Evolutionary conservation across 2,888 invertebrate genomes (phyloP).

Genomic region (Drosophila borealis): DNA sequence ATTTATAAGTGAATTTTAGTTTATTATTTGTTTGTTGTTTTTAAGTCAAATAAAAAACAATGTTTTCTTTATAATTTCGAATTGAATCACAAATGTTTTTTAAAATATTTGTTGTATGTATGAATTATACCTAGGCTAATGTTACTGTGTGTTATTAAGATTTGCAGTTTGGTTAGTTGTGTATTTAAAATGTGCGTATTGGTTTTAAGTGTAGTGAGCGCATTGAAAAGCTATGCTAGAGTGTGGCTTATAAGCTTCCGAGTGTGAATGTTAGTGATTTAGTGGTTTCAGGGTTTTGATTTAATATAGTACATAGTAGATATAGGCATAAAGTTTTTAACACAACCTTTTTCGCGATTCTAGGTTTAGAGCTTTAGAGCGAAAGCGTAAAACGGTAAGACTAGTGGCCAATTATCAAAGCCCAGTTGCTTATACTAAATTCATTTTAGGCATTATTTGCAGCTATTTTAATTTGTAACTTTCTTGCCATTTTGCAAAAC

Average conservation of each 20-base stretch:
- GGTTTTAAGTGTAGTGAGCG: constrained; percentile 28
- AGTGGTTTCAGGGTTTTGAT: constrained; percentile 28
- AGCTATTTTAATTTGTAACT: constrained; percentile 5
- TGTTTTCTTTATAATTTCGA: constrained; percentile 65
- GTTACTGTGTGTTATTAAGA: constrained; percentile 36
- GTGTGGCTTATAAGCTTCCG: constrained; percentile 41
- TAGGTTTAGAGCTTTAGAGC: constrained; percentile 47
- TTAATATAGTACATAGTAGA: constrained; percentile 43
- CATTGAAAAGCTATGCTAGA: constrained; percentile 50
- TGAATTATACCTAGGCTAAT: constrained; percentile 64
- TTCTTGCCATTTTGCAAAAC: constrained; percentile 34
- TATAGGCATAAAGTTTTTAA: constrained; percentile 72
- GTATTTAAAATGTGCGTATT: constrained; percentile 55
- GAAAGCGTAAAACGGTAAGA: constrained; percentile 53
- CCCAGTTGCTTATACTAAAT: constrained; percentile 45
- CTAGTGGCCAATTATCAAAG: constrained; percentile 28
- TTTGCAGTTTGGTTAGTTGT: constrained; percentile 37
- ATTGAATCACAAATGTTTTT: constrained; percentile 75
- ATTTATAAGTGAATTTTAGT: constrained; percentile 26
- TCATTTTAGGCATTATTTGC: constrained; percentile 39
- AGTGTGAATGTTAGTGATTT: constrained; percentile 31
- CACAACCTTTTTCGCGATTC: constrained; percentile 71
- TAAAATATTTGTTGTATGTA: constrained; percentile 58
- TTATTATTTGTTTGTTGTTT: constrained; percentile 29
- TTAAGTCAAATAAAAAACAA: constrained; percentile 56